Conservation (phyloP, 2,113 vertebrate genomes). For the Chaetops frenatus region DNA sequence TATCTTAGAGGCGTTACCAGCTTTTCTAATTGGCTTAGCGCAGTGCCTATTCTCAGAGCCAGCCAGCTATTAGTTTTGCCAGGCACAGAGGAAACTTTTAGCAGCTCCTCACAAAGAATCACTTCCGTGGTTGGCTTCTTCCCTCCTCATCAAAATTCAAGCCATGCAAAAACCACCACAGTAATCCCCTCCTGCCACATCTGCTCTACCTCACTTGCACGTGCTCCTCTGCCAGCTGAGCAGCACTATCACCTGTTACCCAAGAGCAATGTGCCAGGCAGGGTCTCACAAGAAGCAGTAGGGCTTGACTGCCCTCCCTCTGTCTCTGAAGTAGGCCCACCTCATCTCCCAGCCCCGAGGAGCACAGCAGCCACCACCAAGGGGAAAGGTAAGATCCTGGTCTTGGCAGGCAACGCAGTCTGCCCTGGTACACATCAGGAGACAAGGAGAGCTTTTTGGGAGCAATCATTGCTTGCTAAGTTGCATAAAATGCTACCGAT, state of each 20-base stretch:
- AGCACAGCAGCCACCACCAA: accelerated
- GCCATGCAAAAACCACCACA: not conserved
- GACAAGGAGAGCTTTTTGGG: not conserved
- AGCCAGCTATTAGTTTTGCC: not conserved
- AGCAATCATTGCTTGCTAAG: not conserved
- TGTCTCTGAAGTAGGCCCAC: not conserved
- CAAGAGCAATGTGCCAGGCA: accelerated
- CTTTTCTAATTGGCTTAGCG: not conserved
- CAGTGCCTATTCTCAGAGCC: not conserved
- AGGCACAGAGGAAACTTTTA: not conserved
- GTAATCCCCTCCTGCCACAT: not conserved
- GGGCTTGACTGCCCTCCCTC: accelerated
- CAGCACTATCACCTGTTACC: not conserved
- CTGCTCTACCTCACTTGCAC: not conserved
- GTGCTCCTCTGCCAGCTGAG: not conserved
- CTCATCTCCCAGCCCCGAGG: not conserved
- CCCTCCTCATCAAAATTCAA: not conserved
- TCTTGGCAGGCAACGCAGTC: accelerated
- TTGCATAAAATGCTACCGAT: not conserved
- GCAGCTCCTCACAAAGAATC: not conserved
- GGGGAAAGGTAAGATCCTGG: not conserved
- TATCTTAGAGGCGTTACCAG: not conserved
- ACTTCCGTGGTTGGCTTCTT: not conserved
- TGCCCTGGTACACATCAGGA: not conserved
- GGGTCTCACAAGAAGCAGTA: accelerated